These are phyloP conservation scores for Chauna torquata DNA, from an alignment of 2,113 vertebrate species.

Conservation along the genomic window DNA sequence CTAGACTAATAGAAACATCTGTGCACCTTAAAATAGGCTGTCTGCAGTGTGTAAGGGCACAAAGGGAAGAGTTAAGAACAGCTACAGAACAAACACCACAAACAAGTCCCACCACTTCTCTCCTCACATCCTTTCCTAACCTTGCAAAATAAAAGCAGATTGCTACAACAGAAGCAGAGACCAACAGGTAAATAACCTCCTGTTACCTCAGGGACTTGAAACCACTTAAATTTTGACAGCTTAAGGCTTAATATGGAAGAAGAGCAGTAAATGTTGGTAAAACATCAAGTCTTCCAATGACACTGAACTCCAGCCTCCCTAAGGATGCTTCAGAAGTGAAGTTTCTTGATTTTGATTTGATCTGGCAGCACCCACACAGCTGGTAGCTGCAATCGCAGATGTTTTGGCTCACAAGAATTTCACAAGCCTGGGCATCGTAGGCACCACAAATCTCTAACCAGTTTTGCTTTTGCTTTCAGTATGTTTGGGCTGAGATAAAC, in stretches of 20 bases:
- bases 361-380: neutral
- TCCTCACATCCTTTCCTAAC: neutral
- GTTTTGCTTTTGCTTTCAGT: constrained; percentile 17
- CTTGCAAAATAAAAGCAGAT: neutral
- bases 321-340: neutral
- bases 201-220: neutral
- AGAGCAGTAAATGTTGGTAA: neutral
- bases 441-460: neutral
- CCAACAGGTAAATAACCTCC: neutral
- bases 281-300: neutral
- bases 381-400: neutral
- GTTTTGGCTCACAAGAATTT: neutral
- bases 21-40: constrained; percentile 48
- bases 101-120: neutral
- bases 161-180: neutral
- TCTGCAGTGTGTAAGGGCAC: neutral
- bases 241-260: neutral
- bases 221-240: neutral
- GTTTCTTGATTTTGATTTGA: neutral
- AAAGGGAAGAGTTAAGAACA: neutral
- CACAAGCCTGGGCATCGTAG: neutral
- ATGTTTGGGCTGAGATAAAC: neutral
- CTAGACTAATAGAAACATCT: constrained; percentile 46
- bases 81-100: neutral
- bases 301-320: neutral